Conservation (phyloP, 2,797 vertebrate species). For the Sebastiscus tertius region DNA sequence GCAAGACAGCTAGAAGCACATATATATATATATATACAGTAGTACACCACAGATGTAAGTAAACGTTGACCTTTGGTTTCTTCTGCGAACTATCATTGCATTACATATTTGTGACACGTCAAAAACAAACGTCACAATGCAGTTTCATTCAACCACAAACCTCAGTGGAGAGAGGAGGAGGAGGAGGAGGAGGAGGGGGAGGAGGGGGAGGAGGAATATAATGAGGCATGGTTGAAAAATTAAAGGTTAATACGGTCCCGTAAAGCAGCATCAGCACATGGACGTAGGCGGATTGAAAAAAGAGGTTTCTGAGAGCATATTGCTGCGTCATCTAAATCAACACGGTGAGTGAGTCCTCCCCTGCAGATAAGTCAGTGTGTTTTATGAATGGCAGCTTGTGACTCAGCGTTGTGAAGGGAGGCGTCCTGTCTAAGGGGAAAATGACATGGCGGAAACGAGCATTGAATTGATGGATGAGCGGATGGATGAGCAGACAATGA, state of each 20-base stretch:
- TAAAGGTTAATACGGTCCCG: constrained; percentile 11
- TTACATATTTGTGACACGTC: no score
- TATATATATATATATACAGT: no score
- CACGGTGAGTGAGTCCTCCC: constrained; percentile 49
- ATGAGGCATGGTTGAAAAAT: neutral
- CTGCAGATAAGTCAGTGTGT: constrained; percentile 23
- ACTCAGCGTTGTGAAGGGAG: neutral
- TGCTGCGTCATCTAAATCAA: constrained; percentile 17
- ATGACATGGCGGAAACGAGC: neutral
- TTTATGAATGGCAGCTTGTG: constrained; percentile 48
- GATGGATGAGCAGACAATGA: neutral
- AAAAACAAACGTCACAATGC: no score
- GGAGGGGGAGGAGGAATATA: neutral
- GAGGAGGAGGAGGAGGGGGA: neutral
- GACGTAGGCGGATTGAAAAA: constrained; percentile 33
- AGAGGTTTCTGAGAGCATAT: neutral
- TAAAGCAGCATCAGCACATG: constrained; percentile 1
- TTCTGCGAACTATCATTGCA: no score
- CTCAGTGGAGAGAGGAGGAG: neutral
- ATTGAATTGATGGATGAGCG: no score
- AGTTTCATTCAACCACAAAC: constrained; percentile 18
- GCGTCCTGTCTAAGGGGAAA: constrained; percentile 4
- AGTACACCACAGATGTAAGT: no score
- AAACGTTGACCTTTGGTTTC: no score
- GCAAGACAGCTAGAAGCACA: no score